Evolutionary conservation across 2,888 invertebrate genomes (phyloP), one percentile per base, ranked within the genome.

Genomic region (Brachypalpus laphriformis): DNA sequence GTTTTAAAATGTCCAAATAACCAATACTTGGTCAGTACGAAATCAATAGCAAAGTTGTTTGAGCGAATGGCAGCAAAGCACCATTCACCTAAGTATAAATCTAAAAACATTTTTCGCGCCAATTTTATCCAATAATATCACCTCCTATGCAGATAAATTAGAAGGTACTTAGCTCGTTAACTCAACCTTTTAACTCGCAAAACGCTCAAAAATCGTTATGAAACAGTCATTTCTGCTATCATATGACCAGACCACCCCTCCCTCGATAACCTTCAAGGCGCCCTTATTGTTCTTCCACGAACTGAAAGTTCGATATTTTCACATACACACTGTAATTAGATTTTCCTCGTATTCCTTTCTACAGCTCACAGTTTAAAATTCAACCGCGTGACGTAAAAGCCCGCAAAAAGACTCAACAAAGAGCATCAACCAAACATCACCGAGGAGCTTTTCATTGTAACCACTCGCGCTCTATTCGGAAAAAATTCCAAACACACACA

Each of bases 311-410:
- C 47, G 63, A 78, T 47, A 59, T 70, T 63, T 70, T 70, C 77
- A 71, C 70, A 71, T 63, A 56, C 56, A 34, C 61, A 71, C 63
- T 42, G 68, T 78, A 74, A 72, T 83, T 76, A 71, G 65, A 28
- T 65, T 70, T 83, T 78, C 37, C 37, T 65, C 40, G 72, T 57
- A 63, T 42, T 68, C 37, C 25, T 14, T 59, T 22, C 4, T 49
- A 37, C n/a, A 56, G 42, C 28, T 57, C 66, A 5, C 25, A 57
- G 40, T 57, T 75, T 59, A 57, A 63, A 75, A 70, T 76, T 65
- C 22, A 8, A 59, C 25, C 59, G 31, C 66, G 74, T 83, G 78
- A 83, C 83, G 82, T 70, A 61, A 71, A 77, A 57, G 42, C 22
- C 9, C 34, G 11, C 57, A 74, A 20, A 57, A 72, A 7, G 9